Base-by-base conservation (phyloP, 2,888 invertebrate genomes). In the Pemphredon lugubris region DNA sequence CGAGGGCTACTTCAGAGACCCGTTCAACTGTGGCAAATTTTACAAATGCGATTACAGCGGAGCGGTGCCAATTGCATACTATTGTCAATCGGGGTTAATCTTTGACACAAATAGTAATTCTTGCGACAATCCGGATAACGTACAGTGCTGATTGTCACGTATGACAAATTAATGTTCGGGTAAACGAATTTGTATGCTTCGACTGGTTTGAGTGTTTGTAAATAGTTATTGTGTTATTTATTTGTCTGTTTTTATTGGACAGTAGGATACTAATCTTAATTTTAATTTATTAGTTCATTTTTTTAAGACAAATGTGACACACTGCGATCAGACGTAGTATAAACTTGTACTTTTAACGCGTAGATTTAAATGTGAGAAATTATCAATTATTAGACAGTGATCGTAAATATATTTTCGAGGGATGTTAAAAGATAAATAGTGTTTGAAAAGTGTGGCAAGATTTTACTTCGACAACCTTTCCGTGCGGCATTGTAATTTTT, bases 1-100 rank as follows among this genome's bases (percentile, higher is more conserved):
- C 4, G 11, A 61, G 45, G 84, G 82, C 30, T 81, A 84, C 57
- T 77, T 77, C 50, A 63, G 81, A 4, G 85, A 85, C 65, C 83
- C 83, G 0, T 83, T 75, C 39, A 85, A 85, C 39, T 83, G 84
- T 34, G 72, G 71, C 3, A 85, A 85, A 64, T 83, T 85, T 58
- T 85, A 85, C 45, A 26, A 53, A 13, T 85, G 84, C 20, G 2
- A 18, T 2, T 9, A 67, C 4, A 6, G 0, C 2, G 11, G 60
- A 0, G 75, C 66, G 0, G 39, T 71, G 6, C 81, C 85, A 4
- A 7, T 9, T 0, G 68, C 73, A 0, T 82, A 67, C 18, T 85
- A 84, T 32, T 85, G 85, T 44, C 51, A 51, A 9, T 14, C 39
- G 3, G 73, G 66, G 26, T 59, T 76, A 1, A 73, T 77, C 58